Evolutionary conservation across 1,140 invertebrate species (phyloP).

Genomic region (Brachionus sp.): DNA sequence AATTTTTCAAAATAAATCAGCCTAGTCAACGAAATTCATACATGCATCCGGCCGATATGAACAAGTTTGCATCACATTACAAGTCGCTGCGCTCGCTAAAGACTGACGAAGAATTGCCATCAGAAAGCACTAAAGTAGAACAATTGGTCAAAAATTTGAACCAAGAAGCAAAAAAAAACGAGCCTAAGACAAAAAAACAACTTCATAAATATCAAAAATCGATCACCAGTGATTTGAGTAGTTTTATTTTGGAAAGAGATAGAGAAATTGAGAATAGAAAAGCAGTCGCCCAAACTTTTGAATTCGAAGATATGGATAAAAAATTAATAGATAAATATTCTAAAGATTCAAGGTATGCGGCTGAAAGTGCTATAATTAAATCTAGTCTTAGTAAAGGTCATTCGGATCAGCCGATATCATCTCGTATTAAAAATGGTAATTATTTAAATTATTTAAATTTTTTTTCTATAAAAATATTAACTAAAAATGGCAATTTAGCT

Average conservation of each 20-base stretch:
- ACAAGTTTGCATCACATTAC: background rate
- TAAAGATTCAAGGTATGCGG: background rate
- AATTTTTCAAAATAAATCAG: slow-evolving; percentile 8
- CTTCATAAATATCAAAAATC: slow-evolving; percentile 38
- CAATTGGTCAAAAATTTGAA: slow-evolving; percentile 25
- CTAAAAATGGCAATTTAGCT: background rate
- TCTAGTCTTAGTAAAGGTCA: background rate
- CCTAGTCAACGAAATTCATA: background rate
- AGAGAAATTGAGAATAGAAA: slow-evolving; percentile 10
- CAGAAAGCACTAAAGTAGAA: background rate
- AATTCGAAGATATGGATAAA: background rate
- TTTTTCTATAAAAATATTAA: background rate
- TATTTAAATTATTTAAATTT: no score
- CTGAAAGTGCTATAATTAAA: slow-evolving; percentile 38
- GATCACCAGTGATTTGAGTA: slow-evolving; percentile 30
- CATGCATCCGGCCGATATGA: background rate
- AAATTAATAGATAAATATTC: background rate
- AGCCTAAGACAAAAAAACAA: background rate
- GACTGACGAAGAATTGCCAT: background rate
- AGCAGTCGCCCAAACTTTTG: background rate
- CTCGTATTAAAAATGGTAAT: background rate
- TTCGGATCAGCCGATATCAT: background rate
- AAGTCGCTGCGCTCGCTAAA: background rate
- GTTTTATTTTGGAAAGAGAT: slow-evolving; percentile 21
- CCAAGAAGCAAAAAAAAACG: background rate